phyloP scores from a whole-genome alignment of 2,797 vertebrate genomes.

The Spizella passerina region DNA sequence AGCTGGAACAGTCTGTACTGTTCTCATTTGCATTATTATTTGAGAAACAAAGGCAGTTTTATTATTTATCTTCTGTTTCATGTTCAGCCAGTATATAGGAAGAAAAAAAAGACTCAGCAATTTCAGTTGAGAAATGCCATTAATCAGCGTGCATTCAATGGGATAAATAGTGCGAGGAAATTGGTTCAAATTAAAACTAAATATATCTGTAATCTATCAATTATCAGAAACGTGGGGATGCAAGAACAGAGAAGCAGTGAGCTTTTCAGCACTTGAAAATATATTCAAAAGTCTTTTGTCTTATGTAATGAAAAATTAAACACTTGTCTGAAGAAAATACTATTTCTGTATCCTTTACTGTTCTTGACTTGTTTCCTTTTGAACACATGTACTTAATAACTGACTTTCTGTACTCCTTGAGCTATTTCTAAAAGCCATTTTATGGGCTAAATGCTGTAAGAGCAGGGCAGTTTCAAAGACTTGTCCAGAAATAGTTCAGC shows the following conservation, averaged over 20 bases:
- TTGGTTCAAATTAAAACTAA: background rate
- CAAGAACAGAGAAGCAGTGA: background rate
- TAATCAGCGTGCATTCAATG: background rate
- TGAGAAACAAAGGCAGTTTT: constrained; percentile 13
- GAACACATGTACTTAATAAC: background rate
- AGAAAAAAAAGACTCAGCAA: background rate
- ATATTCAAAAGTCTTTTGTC: background rate
- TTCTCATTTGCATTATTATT: constrained; percentile 4
- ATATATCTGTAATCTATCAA: background rate
- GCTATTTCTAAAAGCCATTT: background rate
- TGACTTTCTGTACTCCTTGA: background rate
- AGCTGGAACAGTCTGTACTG: background rate
- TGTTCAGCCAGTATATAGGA: background rate
- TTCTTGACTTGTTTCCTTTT: background rate
- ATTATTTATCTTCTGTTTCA: constrained; percentile 13
- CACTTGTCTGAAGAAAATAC: background rate
- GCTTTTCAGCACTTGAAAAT: background rate
- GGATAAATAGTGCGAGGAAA: background rate
- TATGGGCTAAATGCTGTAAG: background rate
- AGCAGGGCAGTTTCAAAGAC: background rate
- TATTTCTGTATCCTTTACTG: background rate
- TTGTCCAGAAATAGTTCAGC: background rate
- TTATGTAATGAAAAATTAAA: constrained; percentile 18
- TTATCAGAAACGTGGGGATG: background rate
- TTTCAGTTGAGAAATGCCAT: background rate